Base-by-base conservation (phyloP, 2,888 invertebrate species). In the Uloborus plumipes region DNA sequence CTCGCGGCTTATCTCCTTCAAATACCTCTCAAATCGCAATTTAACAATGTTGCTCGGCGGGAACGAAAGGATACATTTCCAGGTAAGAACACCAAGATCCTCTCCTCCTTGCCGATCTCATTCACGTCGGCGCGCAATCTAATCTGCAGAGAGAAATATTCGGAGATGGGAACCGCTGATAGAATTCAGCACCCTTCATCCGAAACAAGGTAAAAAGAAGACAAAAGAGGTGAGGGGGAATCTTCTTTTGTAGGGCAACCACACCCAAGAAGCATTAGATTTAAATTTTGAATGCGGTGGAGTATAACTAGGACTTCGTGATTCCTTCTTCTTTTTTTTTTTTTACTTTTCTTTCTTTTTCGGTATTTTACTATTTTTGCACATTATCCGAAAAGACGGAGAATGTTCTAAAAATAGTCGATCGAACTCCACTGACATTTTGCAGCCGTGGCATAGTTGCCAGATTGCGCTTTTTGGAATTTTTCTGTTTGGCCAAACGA, bases 231-330 rank as follows among this genome's bases (percentile, higher is more conserved):
- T 26, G 18, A 31, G 51, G n/a, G 15, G 65, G 20, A 7, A 66
- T n/a, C 51, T 65, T 53, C 66, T 49, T 73, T 79, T 79, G 79
- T 79, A 72, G 79, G 79, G 61, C 79, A 79, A 53, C 79, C 79
- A 79, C 79, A 79, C 79, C 79, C 79, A 79, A 79, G 72, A 72
- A 78, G 59, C 79, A 79, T 79, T 79, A 79, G 72, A 79, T 65
- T 72, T 79, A 72, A 79, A 79, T 79, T 79, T 72, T 79, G 79
- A 72, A 79, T 79, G 72, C 59, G 61, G 61, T 71, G 49, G 66
- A 71, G 70, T 78, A n/a, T n/a, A 65, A 62, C 50, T 66, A 59
- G 22, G 49, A 16, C 66, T 79, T 72, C 79, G 79, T 79, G 79
- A 79, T 79, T 73, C 67, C 18, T 50, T 31, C 58, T 20, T 51